A percentile compares a stretch with the other conserved stretches of the same genome.
These are phyloP conservation scores for Helarctos malayanus DNA, from an alignment of 2,797 vertebrate species.

Conservation along the genomic window DNA sequence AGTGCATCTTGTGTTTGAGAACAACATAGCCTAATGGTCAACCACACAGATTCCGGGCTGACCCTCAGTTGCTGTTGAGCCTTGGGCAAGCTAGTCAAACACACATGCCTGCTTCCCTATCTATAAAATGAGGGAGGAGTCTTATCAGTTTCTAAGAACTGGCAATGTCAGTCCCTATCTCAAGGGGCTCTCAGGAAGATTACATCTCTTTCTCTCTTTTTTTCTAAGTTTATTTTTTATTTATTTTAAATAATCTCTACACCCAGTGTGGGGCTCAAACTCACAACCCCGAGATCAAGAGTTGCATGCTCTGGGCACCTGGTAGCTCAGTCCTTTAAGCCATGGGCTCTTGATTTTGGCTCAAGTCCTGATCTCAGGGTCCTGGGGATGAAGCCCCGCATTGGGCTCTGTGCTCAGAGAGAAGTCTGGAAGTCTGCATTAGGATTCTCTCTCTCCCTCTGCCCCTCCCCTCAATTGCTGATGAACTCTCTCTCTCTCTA, in stretches of 20 bases:
- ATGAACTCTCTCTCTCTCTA: neutral
- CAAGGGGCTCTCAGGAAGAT: neutral
- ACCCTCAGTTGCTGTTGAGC: neutral
- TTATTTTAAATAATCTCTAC: neutral
- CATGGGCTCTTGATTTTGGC: neutral
- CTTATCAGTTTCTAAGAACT: neutral
- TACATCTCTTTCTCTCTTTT: neutral
- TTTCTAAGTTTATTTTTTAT: neutral
- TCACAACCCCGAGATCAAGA: neutral
- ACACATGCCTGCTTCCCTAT: neutral
- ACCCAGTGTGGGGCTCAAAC: neutral
- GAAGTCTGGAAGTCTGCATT: neutral
- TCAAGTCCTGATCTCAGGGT: neutral
- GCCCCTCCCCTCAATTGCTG: neutral
- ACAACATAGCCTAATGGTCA: neutral
- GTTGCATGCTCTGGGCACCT: neutral
- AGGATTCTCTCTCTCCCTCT: neutral
- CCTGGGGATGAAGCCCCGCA: neutral
- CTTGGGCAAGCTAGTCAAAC: neutral
- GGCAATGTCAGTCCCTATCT: neutral
- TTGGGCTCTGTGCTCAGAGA: neutral
- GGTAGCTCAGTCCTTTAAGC: neutral
- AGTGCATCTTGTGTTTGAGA: neutral
- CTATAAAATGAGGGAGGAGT: neutral
- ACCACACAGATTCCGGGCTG: neutral